A percentile compares a stretch with the other conserved stretches of the same genome.
phyloP scores from a whole-genome alignment of 1,140 invertebrate genomes.

The Drosophila rufa region DNA sequence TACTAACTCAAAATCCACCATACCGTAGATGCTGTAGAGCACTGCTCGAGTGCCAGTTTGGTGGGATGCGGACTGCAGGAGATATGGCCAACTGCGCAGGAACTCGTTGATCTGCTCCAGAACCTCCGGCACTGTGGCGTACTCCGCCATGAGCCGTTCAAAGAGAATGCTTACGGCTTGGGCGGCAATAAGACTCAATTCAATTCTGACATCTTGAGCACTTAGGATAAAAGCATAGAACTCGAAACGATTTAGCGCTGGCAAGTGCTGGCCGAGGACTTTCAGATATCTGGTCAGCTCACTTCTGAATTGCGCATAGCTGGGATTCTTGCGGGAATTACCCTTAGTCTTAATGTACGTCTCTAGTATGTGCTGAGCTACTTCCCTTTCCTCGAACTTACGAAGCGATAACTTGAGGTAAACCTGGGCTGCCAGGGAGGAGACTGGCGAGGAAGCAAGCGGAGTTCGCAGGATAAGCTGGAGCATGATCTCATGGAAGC shows the following conservation, averaged over 20 bases:
- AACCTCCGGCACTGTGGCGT: conserved; percentile 1
- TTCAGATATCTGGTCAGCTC: conserved; percentile 34
- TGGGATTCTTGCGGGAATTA: conserved; percentile 1
- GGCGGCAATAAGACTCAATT: conserved; percentile 49
- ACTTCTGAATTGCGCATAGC: conserved; percentile 20
- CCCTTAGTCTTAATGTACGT: conserved; percentile 37
- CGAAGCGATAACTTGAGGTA: conserved; percentile 56
- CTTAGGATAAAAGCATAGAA: conserved; percentile 27
- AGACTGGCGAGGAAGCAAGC: background rate
- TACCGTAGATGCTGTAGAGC: conserved; percentile 45
- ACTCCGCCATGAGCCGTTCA: conserved; percentile 30
- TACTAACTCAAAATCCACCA: conserved; percentile 38
- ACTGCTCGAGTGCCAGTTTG: conserved; percentile 23
- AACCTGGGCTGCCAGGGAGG: conserved; percentile 39
- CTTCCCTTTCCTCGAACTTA: conserved; percentile 26
- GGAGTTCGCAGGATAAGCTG: conserved; percentile 37
- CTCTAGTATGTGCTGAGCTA: conserved; percentile 59
- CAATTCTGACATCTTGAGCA: conserved; percentile 11
- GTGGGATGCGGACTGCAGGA: conserved; percentile 7
- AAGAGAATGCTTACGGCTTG: conserved; percentile 47
- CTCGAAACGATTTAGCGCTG: conserved; percentile 27
- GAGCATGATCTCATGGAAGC: conserved; percentile 53
- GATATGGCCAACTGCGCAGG: conserved; percentile 31
- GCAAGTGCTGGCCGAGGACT: conserved; percentile 28
- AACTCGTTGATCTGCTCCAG: conserved; percentile 36